Evolutionary conservation across 2,113 vertebrate species (phyloP), one percentile per base, ranked within the genome.

Genomic region (Malurus melanocephalus): DNA sequence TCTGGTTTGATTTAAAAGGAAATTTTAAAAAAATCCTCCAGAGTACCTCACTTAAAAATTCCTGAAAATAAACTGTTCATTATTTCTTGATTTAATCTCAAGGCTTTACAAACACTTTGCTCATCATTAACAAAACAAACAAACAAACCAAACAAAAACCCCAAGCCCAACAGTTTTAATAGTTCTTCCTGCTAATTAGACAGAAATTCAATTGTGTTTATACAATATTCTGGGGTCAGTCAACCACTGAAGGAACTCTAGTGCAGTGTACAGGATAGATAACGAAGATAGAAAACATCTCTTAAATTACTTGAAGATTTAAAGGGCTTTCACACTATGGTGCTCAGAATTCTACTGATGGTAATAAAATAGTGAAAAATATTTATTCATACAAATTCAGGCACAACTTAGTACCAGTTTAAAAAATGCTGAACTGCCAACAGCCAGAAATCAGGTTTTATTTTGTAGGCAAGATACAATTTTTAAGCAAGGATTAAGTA

Each of bases 91-190:
- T 81, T 78, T 68, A 64, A 65, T 60, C 35, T 82, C 13, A 66
- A 10, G 45, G 30, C 0, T 0, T 62, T 38, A 30, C 16, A 79
- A 62, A 28, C 6, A 27, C 7, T 28, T 87, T 56, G 5, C 6
- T 60, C 16, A 21, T 65, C 30, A 40, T 30, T 76, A 69, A 66
- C 9, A 64, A 46, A 55, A 28, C 14, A 84, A 60, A 48, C 3
- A 30, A 28, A n/a, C n/a, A n/a, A n/a, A 4, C 5, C 7, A 10
- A 5, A 5, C 6, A 14, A 13, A 35, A 32, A 3, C 15, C 8
- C 27, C 15, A 26, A 55, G 13, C 21, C 5, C 4, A 9, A 9
- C 6, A 26, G 3, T 59, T 76, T 72, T 64, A 56, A 43, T 30
- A 7, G 4, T 49, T 79, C 13, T 56, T 80, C 38, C 35, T 78